phyloP scores from a whole-genome alignment of 23 tunicate genomes.

The Corella eumyota region DNA sequence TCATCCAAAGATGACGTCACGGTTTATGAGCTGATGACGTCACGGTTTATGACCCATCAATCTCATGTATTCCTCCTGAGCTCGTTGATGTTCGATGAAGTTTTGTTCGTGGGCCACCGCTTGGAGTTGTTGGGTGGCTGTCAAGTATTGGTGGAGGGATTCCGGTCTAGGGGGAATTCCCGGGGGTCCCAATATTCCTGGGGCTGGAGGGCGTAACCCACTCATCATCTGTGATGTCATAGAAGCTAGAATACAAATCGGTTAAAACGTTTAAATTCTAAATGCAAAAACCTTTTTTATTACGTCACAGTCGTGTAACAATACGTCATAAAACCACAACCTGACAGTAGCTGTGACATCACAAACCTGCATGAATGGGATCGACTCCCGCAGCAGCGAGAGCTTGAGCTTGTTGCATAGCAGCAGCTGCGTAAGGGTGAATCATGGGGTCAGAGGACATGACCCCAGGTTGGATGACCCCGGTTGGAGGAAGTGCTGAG shows the following conservation, averaged over 20 bases:
- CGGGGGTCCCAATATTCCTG: conserved; percentile 11
- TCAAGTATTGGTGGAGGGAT: conserved; percentile 17
- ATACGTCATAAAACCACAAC: no score
- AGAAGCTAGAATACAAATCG: conserved; percentile 16
- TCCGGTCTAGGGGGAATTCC: conserved; percentile 32
- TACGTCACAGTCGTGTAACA: no score
- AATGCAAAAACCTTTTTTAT: no score
- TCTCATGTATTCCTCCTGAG: conserved; percentile 11
- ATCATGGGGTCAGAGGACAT: conserved; percentile 12
- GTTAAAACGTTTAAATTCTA: not conserved
- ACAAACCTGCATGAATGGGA: conserved; percentile 29
- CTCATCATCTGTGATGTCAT: conserved; percentile 46
- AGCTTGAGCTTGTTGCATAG: conserved; percentile 20
- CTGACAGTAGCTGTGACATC: not conserved
- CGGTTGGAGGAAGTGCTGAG: conserved; percentile 16
- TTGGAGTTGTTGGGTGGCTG: conserved; percentile 58
- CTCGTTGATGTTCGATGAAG: conserved; percentile 20
- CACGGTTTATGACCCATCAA: conserved; percentile 1
- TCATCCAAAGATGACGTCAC: no score
- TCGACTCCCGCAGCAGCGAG: conserved; percentile 39
- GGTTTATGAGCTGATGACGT: no score
- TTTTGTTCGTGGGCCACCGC: conserved; percentile 63
- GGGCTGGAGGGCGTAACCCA: conserved; percentile 39
- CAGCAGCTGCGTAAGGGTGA: conserved; percentile 42
- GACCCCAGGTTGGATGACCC: no score